These are phyloP conservation scores for Pluvialis apricaria DNA, from an alignment of 2,113 vertebrate genomes.

Conservation along the genomic window DNA sequence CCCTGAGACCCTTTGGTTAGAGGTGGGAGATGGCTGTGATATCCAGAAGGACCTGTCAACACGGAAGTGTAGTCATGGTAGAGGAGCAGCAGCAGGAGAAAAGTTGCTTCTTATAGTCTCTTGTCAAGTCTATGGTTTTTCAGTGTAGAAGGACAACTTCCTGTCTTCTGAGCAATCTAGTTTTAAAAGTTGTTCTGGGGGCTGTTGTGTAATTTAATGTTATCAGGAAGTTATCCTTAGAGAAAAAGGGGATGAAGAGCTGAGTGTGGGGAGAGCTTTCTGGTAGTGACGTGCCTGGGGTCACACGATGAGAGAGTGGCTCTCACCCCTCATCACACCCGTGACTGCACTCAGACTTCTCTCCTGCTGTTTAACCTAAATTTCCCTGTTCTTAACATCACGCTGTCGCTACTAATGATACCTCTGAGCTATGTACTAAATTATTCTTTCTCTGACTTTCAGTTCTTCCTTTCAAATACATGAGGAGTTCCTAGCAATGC, in stretches of 20 bases:
- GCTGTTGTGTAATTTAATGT: background rate
- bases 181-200: background rate
- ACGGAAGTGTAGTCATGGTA: background rate
- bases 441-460: constrained; percentile 55
- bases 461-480: constrained; percentile 43
- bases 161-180: background rate
- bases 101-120: background rate
- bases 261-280: background rate
- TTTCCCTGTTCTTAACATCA: constrained; percentile 42
- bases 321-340: background rate
- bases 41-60: background rate
- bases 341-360: background rate
- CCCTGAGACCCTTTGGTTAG: background rate
- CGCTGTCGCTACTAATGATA: constrained; percentile 18
- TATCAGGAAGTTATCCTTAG: background rate
- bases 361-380: constrained; percentile 49
- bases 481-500: constrained; percentile 18
- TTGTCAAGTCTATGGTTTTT: background rate
- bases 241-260: background rate
- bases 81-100: background rate
- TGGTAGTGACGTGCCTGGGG: background rate
- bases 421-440: constrained; percentile 46
- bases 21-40: background rate
- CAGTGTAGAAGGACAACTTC: background rate
- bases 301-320: rapidly evolving